Evolutionary conservation across 2,113 vertebrate species (phyloP).

Genomic region (Phyllopteryx taeniolatus): DNA sequence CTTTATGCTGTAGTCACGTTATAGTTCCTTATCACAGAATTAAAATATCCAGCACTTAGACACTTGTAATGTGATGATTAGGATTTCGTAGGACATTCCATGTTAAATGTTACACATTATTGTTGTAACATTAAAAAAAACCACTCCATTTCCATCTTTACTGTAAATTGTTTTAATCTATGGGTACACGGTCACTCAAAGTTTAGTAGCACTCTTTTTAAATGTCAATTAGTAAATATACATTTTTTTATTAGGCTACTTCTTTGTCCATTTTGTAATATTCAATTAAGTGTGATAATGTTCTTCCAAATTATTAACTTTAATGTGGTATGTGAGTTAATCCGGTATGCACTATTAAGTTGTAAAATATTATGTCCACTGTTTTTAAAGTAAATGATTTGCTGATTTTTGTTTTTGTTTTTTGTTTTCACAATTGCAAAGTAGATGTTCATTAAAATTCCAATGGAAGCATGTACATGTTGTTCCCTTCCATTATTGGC

Average conservation of each 20-base stretch:
- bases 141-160: not conserved
- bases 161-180: not conserved
- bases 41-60: not conserved
- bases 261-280: not conserved
- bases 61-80: not conserved
- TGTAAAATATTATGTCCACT: not conserved
- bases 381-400: not conserved
- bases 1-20: not conserved
- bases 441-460: not conserved
- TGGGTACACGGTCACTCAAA: not conserved
- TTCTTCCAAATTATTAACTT: not conserved
- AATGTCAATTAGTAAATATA: no score
- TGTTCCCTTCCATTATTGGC: constrained; percentile 10
- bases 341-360: not conserved
- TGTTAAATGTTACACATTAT: not conserved
- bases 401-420: not conserved
- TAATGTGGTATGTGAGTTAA: not conserved
- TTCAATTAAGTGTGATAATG: constrained; percentile 2
- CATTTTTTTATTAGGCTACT: not conserved
- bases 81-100: not conserved
- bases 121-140: not conserved
- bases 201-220: not conserved
- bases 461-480: not conserved
- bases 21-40: not conserved
- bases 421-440: not conserved